Percentiles rank a stretch among this genome's conserved stretches.
These are phyloP conservation scores for Tenodera sinensis DNA, from an alignment of 2,888 invertebrate genomes.

Conservation along the genomic window DNA sequence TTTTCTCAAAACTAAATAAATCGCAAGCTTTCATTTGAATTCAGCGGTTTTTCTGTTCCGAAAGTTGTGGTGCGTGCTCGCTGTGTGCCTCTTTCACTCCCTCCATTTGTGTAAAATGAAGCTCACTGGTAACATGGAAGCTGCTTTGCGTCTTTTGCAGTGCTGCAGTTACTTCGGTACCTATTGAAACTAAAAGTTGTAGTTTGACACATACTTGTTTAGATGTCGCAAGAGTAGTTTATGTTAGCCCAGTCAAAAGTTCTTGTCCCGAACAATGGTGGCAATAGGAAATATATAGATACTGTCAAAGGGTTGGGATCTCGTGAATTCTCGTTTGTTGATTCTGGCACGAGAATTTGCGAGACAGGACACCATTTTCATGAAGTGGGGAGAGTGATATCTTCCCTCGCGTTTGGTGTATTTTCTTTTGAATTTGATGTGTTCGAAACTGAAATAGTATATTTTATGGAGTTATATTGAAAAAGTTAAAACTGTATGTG, in stretches of 20 bases:
- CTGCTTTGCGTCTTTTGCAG: background rate
- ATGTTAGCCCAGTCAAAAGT: background rate
- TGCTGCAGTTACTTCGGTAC: background rate
- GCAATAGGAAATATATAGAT: background rate
- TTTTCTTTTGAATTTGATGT: conserved; percentile 31
- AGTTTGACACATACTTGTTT: background rate
- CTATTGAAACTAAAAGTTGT: background rate
- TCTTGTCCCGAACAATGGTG: background rate
- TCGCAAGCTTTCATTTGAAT: too few species aligned
- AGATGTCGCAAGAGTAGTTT: conserved; percentile 13
- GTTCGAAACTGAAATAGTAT: conserved; percentile 26
- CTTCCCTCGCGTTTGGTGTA: conserved; percentile 33
- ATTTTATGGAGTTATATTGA: conserved; percentile 21
- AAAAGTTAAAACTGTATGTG: conserved; percentile 27
- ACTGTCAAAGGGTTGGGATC: conserved; percentile 26
- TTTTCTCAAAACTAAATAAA: too few species aligned
- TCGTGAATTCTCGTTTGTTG: conserved; percentile 34
- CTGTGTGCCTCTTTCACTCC: too few species aligned
- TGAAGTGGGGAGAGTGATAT: conserved; percentile 33
- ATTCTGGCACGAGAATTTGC: conserved; percentile 31
- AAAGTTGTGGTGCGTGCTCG: too few species aligned
- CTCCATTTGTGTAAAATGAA: background rate
- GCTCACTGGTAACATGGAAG: background rate
- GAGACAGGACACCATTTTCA: conserved; percentile 35
- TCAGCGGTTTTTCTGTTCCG: too few species aligned